phyloP scores from a whole-genome alignment of 2,888 invertebrate species.

The Altica lythri region DNA sequence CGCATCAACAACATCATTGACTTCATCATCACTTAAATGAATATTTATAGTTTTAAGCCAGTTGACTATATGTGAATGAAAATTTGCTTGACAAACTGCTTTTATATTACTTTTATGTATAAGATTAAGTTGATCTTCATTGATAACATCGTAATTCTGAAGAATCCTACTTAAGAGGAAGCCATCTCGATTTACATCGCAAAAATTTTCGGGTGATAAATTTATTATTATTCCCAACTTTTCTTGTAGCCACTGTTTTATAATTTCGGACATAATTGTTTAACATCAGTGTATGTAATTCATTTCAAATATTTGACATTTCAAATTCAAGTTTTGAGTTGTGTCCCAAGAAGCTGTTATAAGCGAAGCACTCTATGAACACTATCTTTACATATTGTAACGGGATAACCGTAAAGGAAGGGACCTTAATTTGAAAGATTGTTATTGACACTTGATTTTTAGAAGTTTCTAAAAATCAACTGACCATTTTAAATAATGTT shows the following conservation, averaged over 20 bases:
- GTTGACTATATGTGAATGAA: conserved; percentile 57
- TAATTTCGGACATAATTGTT: conserved; percentile 62
- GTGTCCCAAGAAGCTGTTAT: too few species aligned
- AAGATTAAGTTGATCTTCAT: conserved; percentile 60
- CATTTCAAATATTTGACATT: too few species aligned
- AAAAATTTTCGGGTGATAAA: conserved; percentile 62
- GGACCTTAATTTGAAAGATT: too few species aligned
- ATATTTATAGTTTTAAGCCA: conserved; percentile 64
- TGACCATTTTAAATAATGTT: too few species aligned
- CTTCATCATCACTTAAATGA: conserved; percentile 55
- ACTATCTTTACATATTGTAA: too few species aligned
- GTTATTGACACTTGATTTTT: too few species aligned
- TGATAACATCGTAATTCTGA: conserved; percentile 64
- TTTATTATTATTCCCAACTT: conserved; percentile 62
- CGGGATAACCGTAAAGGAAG: too few species aligned
- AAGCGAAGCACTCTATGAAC: too few species aligned
- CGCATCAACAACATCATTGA: conserved; percentile 60
- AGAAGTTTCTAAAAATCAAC: too few species aligned
- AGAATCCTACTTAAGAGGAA: conserved; percentile 63
- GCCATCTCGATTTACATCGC: conserved; percentile 64
- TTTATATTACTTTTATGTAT: conserved; percentile 53
- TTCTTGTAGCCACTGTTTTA: conserved; percentile 65
- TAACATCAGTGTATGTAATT: too few species aligned
- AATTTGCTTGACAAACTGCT: conserved; percentile 54
- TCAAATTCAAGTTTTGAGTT: too few species aligned